Evolutionary conservation across 2,797 vertebrate genomes (phyloP).

Genomic region (Takifugu rubripes): DNA sequence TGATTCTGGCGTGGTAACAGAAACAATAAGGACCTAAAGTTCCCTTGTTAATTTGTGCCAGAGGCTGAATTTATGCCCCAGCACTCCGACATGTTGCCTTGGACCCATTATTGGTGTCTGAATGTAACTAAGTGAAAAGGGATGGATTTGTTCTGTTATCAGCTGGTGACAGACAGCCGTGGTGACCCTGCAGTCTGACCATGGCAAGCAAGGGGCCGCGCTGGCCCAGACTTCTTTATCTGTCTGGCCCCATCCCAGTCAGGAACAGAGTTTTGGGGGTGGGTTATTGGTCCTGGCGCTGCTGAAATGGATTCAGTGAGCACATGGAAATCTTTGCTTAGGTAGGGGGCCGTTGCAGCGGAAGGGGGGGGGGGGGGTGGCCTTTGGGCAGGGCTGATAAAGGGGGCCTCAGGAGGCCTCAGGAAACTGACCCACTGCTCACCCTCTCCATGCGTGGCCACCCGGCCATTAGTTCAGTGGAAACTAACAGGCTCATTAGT

Average conservation of each 20-base stretch:
- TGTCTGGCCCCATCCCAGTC: constrained; percentile 56
- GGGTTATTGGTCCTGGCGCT: constrained; percentile 1
- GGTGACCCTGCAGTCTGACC: constrained; percentile 60
- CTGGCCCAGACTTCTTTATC: constrained; percentile 69
- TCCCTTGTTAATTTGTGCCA: constrained; percentile 38
- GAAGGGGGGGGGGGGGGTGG: constrained; percentile 2
- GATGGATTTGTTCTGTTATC: constrained; percentile 55
- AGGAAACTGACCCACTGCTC: constrained; percentile 56
- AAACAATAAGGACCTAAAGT: constrained; percentile 24
- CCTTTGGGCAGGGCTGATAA: constrained; percentile 61
- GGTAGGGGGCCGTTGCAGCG: not conserved
- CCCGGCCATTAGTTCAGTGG: constrained; percentile 82
- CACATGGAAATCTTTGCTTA: constrained; percentile 31
- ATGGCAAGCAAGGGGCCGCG: constrained; percentile 43
- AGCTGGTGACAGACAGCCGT: constrained; percentile 64
- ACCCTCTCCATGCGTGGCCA: constrained; percentile 54
- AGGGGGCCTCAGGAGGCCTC: constrained; percentile 34
- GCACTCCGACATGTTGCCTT: constrained; percentile 37
- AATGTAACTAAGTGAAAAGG: constrained; percentile 54
- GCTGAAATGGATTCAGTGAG: constrained; percentile 28
- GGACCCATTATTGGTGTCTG: constrained; percentile 38
- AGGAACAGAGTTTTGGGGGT: constrained; percentile 39
- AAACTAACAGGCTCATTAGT: constrained; percentile 94
- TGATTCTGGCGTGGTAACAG: not conserved
- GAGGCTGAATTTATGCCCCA: constrained; percentile 40